Evolutionary conservation across 2,113 vertebrate species (phyloP), one percentile per base, ranked within the genome.

Genomic region (Atherinomorus stipes): DNA sequence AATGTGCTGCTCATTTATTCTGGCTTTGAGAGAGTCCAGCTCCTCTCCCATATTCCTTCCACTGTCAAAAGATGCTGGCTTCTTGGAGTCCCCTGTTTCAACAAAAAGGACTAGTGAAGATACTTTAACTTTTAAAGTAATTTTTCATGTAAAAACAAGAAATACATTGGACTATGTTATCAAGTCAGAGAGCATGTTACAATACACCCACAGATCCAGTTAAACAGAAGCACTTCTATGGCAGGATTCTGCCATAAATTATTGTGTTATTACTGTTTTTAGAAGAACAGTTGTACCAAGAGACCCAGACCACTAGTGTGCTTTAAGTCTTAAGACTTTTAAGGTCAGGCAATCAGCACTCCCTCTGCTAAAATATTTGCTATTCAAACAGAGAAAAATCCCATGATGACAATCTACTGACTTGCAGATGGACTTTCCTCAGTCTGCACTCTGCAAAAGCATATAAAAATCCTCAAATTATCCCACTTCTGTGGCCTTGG

Each of bases 1-100:
- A 76, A 66, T 4, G 56, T 90, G 71, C 4, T 76, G 47, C 44
- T 88, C 88, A 71, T 64, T 65, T 28, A 90, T 63, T 63, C 88
- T 74, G 57, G 93, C 88, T 76, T 87, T 89, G 73, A 95, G 81
- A 57, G 87, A 71, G 5, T 76, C 83, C 74, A 93, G 77, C 65
- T 94, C 89, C 86, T 95, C 91, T 69, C 75, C 92, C 67, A 93
- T 77, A n/a, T 75, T 92, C 68, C 84, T 83, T 63, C 91, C 86
- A 68, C 83, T 74, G 61, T 92, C 89, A 72, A 88, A 83, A 64
- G 84, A 83, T 59, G 87, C 75, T 28, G 74, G 81, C 81, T 51
- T 89, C 85, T 90, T 91, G 44, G 85, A 68, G 64, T 84, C 90
- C 38, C 94, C 97, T 98, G 89, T 64, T 71, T 58, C 0, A 47